Base-by-base conservation (phyloP, 2,888 invertebrate genomes). In the Cerceris rybyensis region DNA sequence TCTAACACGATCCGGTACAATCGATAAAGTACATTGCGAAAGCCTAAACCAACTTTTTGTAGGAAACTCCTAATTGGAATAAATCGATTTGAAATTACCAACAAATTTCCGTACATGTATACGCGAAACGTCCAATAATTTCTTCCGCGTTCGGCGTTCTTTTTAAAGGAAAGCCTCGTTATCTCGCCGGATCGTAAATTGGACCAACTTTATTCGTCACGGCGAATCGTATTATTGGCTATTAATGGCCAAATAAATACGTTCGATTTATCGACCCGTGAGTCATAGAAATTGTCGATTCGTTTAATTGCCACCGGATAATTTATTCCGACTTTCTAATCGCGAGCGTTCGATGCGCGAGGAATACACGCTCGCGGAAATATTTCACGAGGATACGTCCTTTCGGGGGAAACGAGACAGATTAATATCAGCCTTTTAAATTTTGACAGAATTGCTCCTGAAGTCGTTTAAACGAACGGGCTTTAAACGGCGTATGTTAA, bases 281-380 rank as follows among this genome's bases (percentile, higher is more conserved):
- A 58, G 52, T 14, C 49, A 49, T 39, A 11, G 59, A 11, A 58
- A 75, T 58, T 64, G 39, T 65, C 71, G 14, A 57, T 41, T 46
- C 64, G 64, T 71, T 76, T 76, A 72, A 79, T 79, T 65, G 72
- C 60, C 63, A 42, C 14, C 28, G n/a, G 50, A 46, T 72, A 76
- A 76, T 76, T 76, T 79, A 79, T 72, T 72, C 65, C 60, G 50
- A 72, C 77, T 79, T 79, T 76, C 78, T 79, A 79, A 76, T 72
- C 71, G 58, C 58, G 52, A 16, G 16, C 28, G 28, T 39, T 16
- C 11, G 58, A 17, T 50, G n/a, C 50, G 50, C 11, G 50, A 46
- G 9, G 9, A 5, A 13, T 46, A 46, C 46, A 13, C 46, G 28
- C 28, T 52, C 59, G n/a, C 14, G 61, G 65, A 67, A 61, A 58